phyloP scores from a whole-genome alignment of 2,113 vertebrate genomes.

The Cyrtonyx montezumae region DNA sequence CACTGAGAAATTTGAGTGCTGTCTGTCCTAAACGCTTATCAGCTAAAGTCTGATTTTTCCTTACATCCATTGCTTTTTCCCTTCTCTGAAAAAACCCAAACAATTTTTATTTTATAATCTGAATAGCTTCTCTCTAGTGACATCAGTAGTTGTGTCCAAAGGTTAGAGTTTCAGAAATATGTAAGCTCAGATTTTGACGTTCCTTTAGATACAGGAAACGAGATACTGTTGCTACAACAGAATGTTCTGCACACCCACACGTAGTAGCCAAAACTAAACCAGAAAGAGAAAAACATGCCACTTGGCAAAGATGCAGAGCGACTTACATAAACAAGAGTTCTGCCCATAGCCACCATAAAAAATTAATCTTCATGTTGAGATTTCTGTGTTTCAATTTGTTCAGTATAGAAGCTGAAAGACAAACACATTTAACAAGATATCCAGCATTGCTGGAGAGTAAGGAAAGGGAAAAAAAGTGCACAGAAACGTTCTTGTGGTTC shows the following conservation, averaged over 20 bases:
- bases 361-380: background rate
- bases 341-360: background rate
- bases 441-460: background rate
- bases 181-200: background rate
- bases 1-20: background rate
- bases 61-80: background rate
- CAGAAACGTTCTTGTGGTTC: background rate
- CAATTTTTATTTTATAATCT: background rate
- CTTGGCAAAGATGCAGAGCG: background rate
- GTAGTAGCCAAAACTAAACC: slow-evolving; percentile 20
- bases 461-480: too few species aligned
- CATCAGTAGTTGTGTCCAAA: background rate
- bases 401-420: background rate
- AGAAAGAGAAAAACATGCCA: background rate
- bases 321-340: slow-evolving; percentile 7
- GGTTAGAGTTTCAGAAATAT: background rate
- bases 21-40: background rate
- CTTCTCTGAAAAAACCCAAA: background rate
- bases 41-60: background rate
- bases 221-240: background rate
- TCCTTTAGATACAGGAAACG: background rate
- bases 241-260: background rate
- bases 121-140: background rate
- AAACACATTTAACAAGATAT: background rate
- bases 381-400: background rate